Evolutionary conservation across 1,140 invertebrate genomes (phyloP), one percentile per base, ranked within the genome.

Genomic region (Belonocnema kinseyi): DNA sequence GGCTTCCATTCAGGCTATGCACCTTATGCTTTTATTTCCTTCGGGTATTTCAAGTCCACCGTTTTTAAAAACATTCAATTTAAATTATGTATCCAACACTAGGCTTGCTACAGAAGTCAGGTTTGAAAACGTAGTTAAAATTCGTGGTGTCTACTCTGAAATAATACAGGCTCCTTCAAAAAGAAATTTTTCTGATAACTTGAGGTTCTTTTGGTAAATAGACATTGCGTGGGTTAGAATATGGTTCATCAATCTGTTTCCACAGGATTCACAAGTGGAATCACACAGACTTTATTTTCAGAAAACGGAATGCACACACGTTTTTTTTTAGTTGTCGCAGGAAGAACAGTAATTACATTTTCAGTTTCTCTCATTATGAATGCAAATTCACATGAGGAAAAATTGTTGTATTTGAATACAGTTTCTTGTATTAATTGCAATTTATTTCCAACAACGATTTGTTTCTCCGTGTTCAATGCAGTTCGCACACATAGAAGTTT

Each of bases 1-100:
- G 17, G 98, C 98, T 46, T 99, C 99, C 7, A 26, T 26, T 26
- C 26, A 26, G 26, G 26, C 26, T 26, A 26, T 26, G 26, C 26
- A 26, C 26, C 1, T 2, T 26, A 26, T 26, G 26, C 26, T 26
- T 3, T 1, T 26, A 1, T 26, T 3, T 26, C 26, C 26, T 26
- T 26, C 26, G 26, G 26, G 26, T 3, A 26, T 26, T 26, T 26
- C 1, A 26, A 26, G 26, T 26, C 3, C 26, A 26, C 26, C 26
- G 26, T 26, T 26, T 3, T 26, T 26, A 3, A 26, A 26, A 26
- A 26, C 1, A 2, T 26, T 1, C 3, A 26, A 26, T 26, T 26
- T 3, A 1, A 26, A 26, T 26, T 26, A 26, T 26, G 3, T 26
- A 26, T 26, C 3, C 26, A 26, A 26, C 3, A 26, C 26, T 26